Evolutionary conservation across 1,140 invertebrate genomes (phyloP), one percentile per base, ranked within the genome.

Genomic region (Drosophila saltans): DNA sequence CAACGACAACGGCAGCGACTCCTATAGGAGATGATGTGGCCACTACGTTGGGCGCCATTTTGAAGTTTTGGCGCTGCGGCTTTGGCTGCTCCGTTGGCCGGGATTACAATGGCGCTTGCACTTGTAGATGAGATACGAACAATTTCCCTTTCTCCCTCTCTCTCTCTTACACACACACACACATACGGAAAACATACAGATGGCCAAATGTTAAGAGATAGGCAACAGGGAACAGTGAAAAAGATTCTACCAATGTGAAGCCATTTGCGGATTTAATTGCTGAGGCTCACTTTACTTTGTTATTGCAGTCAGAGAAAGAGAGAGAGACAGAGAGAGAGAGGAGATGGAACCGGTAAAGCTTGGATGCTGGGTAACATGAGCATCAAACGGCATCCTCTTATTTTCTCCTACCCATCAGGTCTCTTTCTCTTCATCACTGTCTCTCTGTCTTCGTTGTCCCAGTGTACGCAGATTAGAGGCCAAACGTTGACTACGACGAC

Each of bases 201-300:
- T 36, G 33, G 33, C 33, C 33, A 36, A 65, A 68, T 59, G 63
- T 58, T 41, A 24, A 59, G 59, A 73, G 45, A 76, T 26, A 67
- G 45, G 56, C 33, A 36, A 36, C 33, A 36, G 33, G 33, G 33
- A 36, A 36, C 33, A 36, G 6, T 36, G 33, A 39, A 57, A 62
- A 62, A 28, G 67, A 57, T 63, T 45, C 40, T 78, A 84, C 77
- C 77, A 79, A 81, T 84, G 78, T 55, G 78, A 84, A 84, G 78
- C 80, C 84, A 89, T 88, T 89, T 89, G 85, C 69, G 80, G 78
- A 90, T 89, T 89, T 89, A 89, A 89, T 89, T 89, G 84, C 84
- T 89, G 81, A 70, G 78, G 56, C 67, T 74, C 83, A 55, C 75
- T 75, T 72, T 72, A 68, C 72, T 74, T 69, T 74, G 59, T 71